phyloP scores from a whole-genome alignment of 2,888 invertebrate species.

The Acanthosepion pharaonis region DNA sequence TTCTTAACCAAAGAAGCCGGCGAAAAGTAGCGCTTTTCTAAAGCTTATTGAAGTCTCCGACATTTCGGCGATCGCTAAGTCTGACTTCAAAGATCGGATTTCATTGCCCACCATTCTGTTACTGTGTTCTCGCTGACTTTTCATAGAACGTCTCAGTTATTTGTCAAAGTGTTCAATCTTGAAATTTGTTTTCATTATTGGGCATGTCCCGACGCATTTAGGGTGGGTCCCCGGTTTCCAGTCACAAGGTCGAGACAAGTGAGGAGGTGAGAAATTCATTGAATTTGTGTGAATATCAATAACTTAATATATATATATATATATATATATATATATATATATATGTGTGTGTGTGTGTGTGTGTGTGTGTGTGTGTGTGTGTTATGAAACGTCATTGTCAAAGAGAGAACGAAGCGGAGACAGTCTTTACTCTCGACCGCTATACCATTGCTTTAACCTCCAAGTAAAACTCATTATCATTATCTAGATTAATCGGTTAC shows the following conservation, averaged over 20 bases:
- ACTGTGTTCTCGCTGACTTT: neutral
- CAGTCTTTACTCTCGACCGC: no score
- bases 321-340: no score
- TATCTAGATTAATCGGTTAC: no score
- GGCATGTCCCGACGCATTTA: slow-evolving; percentile 4
- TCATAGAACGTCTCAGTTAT: neutral
- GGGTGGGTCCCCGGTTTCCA: slow-evolving; percentile 4
- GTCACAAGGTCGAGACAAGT: slow-evolving; percentile 33
- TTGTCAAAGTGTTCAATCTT: slow-evolving; percentile 33
- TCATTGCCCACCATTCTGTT: neutral
- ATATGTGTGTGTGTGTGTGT: no score
- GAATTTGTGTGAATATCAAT: neutral
- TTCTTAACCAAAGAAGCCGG: neutral
- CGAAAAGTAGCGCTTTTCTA: neutral
- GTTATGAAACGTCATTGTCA: no score
- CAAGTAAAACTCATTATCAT: no score
- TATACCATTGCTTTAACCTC: no score
- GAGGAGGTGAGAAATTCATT: neutral
- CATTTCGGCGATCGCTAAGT: neutral
- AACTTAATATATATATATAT: neutral
- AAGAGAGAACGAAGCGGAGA: no score
- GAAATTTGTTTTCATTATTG: slow-evolving; percentile 33
- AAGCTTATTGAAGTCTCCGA: slow-evolving; percentile 1
- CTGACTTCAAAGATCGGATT: slow-evolving; percentile 9
- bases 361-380: no score